A percentile compares a stretch with the other conserved stretches of the same genome.
Evolutionary conservation across 2,888 invertebrate genomes (phyloP).

Genomic region (Diaphora mendica): DNA sequence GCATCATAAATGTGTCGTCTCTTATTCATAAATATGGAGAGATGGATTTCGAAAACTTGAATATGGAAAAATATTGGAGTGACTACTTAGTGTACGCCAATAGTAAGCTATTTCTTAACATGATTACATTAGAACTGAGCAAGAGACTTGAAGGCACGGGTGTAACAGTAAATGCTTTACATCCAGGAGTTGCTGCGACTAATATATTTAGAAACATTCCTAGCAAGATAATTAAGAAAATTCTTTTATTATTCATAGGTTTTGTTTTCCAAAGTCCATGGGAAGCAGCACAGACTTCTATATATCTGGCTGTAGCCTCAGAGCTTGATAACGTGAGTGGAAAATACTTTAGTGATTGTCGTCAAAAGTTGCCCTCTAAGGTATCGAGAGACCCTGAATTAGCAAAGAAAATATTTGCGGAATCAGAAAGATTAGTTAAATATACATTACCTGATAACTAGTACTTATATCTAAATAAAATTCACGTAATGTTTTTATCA

Average conservation of each 20-base stretch:
- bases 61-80: conserved; percentile 84
- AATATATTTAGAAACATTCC: conserved; percentile 88
- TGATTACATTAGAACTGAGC: conserved; percentile 88
- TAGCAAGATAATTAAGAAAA: conserved; percentile 63
- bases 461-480: conserved; percentile 29
- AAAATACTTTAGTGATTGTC: conserved; percentile 88
- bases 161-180: conserved; percentile 89
- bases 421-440: conserved; percentile 87
- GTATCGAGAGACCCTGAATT: conserved; percentile 82
- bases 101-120: conserved; percentile 88
- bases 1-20: conserved; percentile 89
- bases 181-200: conserved; percentile 90
- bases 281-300: conserved; percentile 89
- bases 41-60: conserved; percentile 79
- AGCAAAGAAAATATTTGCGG: conserved; percentile 88
- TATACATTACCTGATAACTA: conserved; percentile 53
- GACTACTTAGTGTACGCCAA: conserved; percentile 81
- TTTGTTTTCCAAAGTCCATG: conserved; percentile 85
- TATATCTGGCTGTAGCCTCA: conserved; percentile 86
- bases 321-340: conserved; percentile 87
- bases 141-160: conserved; percentile 85
- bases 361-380: conserved; percentile 80
- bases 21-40: conserved; percentile 83
- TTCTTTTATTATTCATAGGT: conserved; percentile 62
- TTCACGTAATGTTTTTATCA: neutral